Percentiles rank a stretch among this genome's conserved stretches.
Conservation (phyloP, 2,888 invertebrate species). For the Hypselothyrea guttata region DNA sequence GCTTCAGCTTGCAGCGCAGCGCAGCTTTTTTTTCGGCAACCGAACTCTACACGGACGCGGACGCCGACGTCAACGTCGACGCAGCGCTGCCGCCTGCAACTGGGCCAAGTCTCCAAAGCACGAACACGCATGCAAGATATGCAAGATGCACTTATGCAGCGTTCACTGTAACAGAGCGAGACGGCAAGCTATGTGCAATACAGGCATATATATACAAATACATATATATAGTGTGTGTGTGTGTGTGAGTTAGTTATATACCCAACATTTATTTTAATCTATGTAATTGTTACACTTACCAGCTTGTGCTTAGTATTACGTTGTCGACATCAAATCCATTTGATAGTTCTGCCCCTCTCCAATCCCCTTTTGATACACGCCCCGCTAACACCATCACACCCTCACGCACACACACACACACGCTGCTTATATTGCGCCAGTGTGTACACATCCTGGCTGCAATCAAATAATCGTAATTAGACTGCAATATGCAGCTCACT, state of each 20-base stretch:
- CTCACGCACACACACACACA: no score
- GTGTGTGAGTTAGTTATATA: no score
- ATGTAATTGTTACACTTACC: slow-evolving; percentile 3
- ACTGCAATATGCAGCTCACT: slow-evolving; percentile 5
- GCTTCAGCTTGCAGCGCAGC: slow-evolving; percentile 34
- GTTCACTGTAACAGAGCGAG: slow-evolving; percentile 8
- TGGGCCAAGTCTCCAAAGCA: slow-evolving; percentile 51
- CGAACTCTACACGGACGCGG: slow-evolving; percentile 26
- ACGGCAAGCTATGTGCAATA: slow-evolving; percentile 14
- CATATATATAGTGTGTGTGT: not conserved
- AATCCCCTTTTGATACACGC: no score
- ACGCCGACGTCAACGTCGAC: slow-evolving; percentile 2
- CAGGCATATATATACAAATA: not conserved
- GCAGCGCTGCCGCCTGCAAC: slow-evolving; percentile 41
- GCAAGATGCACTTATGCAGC: slow-evolving; percentile 43
- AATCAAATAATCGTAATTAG: slow-evolving; percentile 23
- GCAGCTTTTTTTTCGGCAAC: slow-evolving; percentile 44
- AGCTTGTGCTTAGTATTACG: slow-evolving; percentile 2
- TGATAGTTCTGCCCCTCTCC: not conserved
- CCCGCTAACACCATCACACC: no score
- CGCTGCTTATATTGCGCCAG: slow-evolving; percentile 21
- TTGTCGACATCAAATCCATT: no score
- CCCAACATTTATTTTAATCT: slow-evolving; percentile 4
- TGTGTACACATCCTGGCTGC: slow-evolving; percentile 29
- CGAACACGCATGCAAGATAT: slow-evolving; percentile 43